A percentile compares a stretch with the other conserved stretches of the same genome.
phyloP scores from a whole-genome alignment of 2,888 invertebrate genomes.

The Carpatolechia fugitivella region DNA sequence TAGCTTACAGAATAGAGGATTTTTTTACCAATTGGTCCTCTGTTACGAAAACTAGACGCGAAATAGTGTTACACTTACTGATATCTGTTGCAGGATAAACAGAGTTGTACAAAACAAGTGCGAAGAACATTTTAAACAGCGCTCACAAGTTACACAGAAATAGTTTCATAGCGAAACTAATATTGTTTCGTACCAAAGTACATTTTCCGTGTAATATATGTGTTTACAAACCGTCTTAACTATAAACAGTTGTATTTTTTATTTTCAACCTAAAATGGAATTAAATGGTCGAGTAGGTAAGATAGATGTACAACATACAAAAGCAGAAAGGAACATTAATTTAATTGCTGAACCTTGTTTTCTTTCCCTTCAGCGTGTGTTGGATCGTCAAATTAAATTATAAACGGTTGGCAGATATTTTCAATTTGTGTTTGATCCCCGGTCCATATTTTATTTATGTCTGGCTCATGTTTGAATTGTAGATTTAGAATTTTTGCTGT shows the following conservation, averaged over 20 bases:
- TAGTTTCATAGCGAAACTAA: neutral
- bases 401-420: neutral
- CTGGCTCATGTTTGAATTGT: neutral
- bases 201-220: neutral
- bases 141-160: neutral
- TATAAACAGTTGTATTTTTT: too few species aligned
- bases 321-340: too few species aligned
- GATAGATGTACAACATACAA: neutral
- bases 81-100: too few species aligned
- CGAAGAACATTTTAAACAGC: neutral
- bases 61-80: too few species aligned
- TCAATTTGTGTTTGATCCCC: neutral
- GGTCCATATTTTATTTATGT: neutral
- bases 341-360: conserved; percentile 32
- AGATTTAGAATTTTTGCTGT: neutral
- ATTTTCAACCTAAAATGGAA: neutral
- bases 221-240: conserved; percentile 9
- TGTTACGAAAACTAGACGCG: too few species aligned
- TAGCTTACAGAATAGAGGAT: too few species aligned
- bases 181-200: too few species aligned
- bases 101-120: neutral
- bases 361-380: conserved; percentile 22
- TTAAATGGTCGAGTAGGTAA: neutral
- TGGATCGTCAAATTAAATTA: conserved; percentile 32
- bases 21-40: too few species aligned